These are phyloP conservation scores for Heterotis niloticus DNA, from an alignment of 2,113 vertebrate genomes.

Conservation along the genomic window DNA sequence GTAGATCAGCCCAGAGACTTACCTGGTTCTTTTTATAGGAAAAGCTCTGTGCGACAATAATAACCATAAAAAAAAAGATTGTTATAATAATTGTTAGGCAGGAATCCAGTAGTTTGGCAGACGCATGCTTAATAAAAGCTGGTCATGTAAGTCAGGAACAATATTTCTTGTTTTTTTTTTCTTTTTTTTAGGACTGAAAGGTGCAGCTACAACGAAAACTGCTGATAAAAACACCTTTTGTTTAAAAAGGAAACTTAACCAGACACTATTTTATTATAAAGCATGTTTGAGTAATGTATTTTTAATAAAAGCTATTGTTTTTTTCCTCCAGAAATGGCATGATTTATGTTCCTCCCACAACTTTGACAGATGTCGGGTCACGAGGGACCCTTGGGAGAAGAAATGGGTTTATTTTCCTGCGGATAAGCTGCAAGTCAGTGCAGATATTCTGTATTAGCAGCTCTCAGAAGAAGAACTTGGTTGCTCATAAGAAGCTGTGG, in stretches of 20 bases:
- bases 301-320: neutral
- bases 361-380: neutral
- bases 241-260: slow-evolving; percentile 14
- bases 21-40: neutral
- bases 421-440: neutral
- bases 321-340: neutral
- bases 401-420: neutral
- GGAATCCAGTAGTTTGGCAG: neutral
- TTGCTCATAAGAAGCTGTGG: neutral
- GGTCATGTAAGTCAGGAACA: slow-evolving; percentile 2
- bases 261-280: neutral
- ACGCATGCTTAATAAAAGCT: neutral
- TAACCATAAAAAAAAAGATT: neutral
- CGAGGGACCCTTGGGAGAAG: neutral
- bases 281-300: slow-evolving; percentile 4
- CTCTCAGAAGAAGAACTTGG: neutral
- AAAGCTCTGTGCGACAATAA: neutral
- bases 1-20: no score
- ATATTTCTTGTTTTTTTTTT: slow-evolving; percentile 8
- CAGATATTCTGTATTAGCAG: neutral
- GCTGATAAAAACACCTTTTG: slow-evolving; percentile 2
- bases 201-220: neutral
- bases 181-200: no score
- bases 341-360: neutral
- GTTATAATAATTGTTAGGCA: neutral